Evolutionary conservation across 2,888 invertebrate species (phyloP).

Genomic region (Tiliacea citrago): DNA sequence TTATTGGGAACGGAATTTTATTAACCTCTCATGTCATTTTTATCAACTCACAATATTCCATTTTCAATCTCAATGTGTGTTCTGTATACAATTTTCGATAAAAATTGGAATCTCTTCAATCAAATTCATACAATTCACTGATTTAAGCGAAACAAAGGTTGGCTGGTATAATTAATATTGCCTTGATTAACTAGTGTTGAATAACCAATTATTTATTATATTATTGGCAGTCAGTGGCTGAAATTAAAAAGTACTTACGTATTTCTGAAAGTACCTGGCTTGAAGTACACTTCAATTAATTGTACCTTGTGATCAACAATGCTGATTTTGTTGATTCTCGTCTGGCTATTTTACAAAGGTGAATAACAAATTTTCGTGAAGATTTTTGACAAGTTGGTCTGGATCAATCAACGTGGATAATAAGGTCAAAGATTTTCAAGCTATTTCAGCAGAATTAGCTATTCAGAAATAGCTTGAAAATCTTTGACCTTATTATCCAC

Average conservation of each 20-base stretch:
- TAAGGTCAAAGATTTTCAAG: neutral
- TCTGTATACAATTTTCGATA: conserved; percentile 23
- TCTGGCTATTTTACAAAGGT: conserved; percentile 15
- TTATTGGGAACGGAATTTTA: conserved; percentile 28
- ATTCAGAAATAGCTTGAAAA: neutral
- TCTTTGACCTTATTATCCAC: neutral
- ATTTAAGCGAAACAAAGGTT: conserved; percentile 21
- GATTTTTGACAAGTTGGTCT: neutral
- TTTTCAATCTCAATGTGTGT: conserved; percentile 27
- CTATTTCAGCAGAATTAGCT: no score
- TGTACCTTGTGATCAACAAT: conserved; percentile 4
- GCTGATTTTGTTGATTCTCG: neutral
- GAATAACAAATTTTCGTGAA: conserved; percentile 1
- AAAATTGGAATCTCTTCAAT: conserved; percentile 38
- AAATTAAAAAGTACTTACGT: conserved; percentile 5
- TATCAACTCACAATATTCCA: conserved; percentile 7
- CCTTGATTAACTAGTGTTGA: conserved; percentile 26
- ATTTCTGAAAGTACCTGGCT: conserved; percentile 2
- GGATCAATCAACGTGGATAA: neutral
- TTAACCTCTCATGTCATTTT: conserved; percentile 4
- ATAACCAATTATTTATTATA: conserved; percentile 4
- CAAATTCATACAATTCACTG: conserved; percentile 34
- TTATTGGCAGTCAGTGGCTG: neutral
- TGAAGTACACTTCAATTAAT: conserved; percentile 9
- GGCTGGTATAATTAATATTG: conserved; percentile 17